Evolutionary conservation across 1,140 invertebrate species (phyloP), one percentile per base, ranked within the genome.

Genomic region (Drosophila takahashii): DNA sequence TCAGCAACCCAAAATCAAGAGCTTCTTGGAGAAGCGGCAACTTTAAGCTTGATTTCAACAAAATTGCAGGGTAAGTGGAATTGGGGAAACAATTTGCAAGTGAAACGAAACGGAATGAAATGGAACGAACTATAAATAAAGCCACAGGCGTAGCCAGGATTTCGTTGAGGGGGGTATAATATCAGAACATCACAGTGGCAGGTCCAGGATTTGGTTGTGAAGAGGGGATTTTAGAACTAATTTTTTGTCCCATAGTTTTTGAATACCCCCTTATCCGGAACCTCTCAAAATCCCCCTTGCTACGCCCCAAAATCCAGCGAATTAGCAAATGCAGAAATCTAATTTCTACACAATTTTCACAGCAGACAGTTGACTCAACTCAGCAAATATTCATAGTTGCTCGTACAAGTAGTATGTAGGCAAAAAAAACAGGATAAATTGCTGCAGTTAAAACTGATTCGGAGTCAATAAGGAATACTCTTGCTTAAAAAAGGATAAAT

Each of bases 61-160:
- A 71, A 74, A 77, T 77, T 73, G 41, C 67, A 77, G 76, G 83
- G 83, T 87, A 87, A 70, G 83, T 89, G 16, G 9, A 45, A 48
- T 39, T 6, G 8, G 36, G n/a, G 9, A 22, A 36, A 36, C n/a
- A 26, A 52, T 32, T 62, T 47, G 5, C 10, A 13, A 13, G 26
- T 26, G 16, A 53, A 47, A 26, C 34, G 27, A 69, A 53, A 69
- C n/a, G 45, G 34, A 27, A 61, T 34, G 16, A 36, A n/a, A 59
- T 27, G 22, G 22, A 65, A 45, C 39, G n/a, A 18, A 13, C 48
- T 34, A 54, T 47, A 70, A 67, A 22, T 22, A 22, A 22, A 22
- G 22, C 22, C 22, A 22, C 1, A 22, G 22, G 22, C 22, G 22
- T 22, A 22, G 22, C 3, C 22, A 22, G 22, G 22, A 22, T 22